Evolutionary conservation across 2,113 vertebrate species (phyloP).

Genomic region (Suricata suricatta): DNA sequence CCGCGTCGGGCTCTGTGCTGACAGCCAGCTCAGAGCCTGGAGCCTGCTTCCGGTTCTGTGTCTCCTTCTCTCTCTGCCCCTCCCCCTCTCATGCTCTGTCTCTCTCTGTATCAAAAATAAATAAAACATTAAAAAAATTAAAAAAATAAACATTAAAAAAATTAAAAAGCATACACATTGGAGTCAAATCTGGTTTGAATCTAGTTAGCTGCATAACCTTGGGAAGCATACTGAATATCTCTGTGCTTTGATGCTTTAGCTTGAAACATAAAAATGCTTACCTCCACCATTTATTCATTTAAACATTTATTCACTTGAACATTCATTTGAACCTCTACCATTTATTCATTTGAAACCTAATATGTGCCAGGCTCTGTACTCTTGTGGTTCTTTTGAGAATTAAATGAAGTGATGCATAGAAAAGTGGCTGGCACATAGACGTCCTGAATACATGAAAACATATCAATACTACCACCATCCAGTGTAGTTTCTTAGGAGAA

Average conservation of each 20-base stretch:
- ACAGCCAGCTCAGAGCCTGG: not conserved
- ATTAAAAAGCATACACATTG: not conserved
- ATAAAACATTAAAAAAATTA: no score
- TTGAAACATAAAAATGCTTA: not conserved
- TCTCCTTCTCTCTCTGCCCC: not conserved
- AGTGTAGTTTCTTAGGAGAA: not conserved
- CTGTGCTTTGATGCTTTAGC: not conserved
- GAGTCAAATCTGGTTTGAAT: not conserved
- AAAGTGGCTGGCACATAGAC: not conserved
- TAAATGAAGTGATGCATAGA: not conserved
- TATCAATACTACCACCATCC: not conserved
- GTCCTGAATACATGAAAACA: not conserved
- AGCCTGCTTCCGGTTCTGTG: not conserved
- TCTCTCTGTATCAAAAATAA: not conserved
- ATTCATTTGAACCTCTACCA: not conserved
- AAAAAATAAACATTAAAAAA: not conserved
- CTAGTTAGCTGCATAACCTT: not conserved
- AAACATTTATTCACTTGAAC: not conserved
- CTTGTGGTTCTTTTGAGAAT: conserved; percentile 16
- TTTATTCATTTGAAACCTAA: not conserved
- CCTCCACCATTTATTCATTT: not conserved
- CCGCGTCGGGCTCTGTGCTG: not conserved
- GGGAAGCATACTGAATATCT: not conserved
- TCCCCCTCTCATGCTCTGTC: not conserved
- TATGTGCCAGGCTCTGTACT: not conserved